These are phyloP conservation scores for Pluvianellus socialis DNA, from an alignment of 2,113 vertebrate species.

Conservation along the genomic window DNA sequence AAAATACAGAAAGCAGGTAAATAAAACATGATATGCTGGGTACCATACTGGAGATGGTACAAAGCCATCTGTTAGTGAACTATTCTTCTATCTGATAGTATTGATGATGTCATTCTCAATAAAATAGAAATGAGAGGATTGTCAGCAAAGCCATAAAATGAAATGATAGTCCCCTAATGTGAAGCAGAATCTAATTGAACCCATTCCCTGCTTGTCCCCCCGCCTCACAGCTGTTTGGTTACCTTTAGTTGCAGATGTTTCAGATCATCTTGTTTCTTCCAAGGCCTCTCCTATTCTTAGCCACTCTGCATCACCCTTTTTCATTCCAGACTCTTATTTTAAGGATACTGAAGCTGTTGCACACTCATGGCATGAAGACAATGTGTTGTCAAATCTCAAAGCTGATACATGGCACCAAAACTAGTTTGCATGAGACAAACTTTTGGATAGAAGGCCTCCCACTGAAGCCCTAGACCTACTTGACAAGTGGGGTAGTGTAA, in stretches of 20 bases:
- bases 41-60: neutral
- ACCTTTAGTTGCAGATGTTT: neutral
- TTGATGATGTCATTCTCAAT: neutral
- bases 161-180: neutral
- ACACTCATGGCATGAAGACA: neutral
- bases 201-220: neutral
- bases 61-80: neutral
- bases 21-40: neutral
- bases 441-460: neutral
- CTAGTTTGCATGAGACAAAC: neutral
- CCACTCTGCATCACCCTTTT: neutral
- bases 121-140: slow-evolving; percentile 13
- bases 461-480: neutral
- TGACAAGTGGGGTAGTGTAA: neutral
- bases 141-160: slow-evolving; percentile 9
- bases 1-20: neutral
- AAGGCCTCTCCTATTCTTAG: neutral
- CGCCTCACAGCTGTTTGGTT: neutral
- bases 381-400: neutral
- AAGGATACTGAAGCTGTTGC: neutral
- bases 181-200: neutral
- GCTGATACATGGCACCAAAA: neutral
- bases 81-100: neutral
- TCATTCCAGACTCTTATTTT: neutral
- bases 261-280: neutral